Percentiles rank a stretch among this genome's conserved stretches.
Evolutionary conservation across 2,888 invertebrate genomes (phyloP).

Genomic region (Chromoteleia sp.): DNA sequence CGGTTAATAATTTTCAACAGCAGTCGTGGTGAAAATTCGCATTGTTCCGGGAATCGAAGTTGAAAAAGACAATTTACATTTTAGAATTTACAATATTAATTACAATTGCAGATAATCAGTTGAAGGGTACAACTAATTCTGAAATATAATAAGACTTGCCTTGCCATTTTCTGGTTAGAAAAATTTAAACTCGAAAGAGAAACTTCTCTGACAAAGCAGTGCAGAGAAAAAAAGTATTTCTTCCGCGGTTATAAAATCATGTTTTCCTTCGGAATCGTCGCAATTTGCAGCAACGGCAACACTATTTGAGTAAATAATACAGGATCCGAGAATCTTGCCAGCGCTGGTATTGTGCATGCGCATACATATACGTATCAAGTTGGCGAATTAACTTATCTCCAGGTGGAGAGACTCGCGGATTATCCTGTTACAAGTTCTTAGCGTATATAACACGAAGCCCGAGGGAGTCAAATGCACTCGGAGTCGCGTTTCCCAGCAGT

Average conservation of each 20-base stretch:
- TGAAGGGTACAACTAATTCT: too few relatives aligned
- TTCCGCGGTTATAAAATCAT: neutral
- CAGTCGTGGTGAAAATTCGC: slow-evolving; percentile 11
- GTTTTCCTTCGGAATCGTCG: slow-evolving; percentile 29
- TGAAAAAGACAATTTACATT: neutral
- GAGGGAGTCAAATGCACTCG: slow-evolving; percentile 64
- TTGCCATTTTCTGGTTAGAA: too few relatives aligned
- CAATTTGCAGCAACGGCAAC: slow-evolving; percentile 34
- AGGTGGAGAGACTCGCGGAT: slow-evolving; percentile 66
- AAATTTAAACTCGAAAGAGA: too few relatives aligned
- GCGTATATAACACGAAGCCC: slow-evolving; percentile 62
- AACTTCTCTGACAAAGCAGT: too few relatives aligned
- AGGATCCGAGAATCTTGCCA: slow-evolving; percentile 17
- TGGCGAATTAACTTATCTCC: slow-evolving; percentile 68
- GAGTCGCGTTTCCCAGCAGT: slow-evolving; percentile 67
- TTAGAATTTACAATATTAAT: too few relatives aligned
- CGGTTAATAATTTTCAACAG: slow-evolving; percentile 40
- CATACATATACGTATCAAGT: slow-evolving; percentile 62
- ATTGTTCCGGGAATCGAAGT: neutral
- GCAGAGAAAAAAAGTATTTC: neutral
- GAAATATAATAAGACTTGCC: too few relatives aligned
- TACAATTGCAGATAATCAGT: neutral
- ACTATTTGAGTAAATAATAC: slow-evolving; percentile 59
- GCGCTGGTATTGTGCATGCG: slow-evolving; percentile 28
- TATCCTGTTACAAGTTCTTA: slow-evolving; percentile 68